Base-by-base conservation (phyloP, 2,888 invertebrate genomes). In the Ophioninae sp. region DNA sequence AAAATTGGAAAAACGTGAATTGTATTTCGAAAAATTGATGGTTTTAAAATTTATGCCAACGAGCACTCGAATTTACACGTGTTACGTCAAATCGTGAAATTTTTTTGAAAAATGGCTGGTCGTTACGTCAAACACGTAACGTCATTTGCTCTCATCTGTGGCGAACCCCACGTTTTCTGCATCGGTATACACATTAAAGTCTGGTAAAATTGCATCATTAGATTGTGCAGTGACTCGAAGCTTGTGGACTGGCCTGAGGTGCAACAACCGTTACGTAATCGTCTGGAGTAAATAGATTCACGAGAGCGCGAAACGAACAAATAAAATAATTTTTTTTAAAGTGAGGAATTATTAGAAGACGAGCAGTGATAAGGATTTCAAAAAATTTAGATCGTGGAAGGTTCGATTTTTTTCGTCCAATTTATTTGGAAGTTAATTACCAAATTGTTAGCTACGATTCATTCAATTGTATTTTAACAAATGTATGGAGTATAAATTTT, bases 121-220 rank as follows among this genome's bases (percentile, higher is more conserved):
- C 78, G 75, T 87, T 86, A 85, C 84, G 81, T 86, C 82, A 83
- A 83, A 64, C 62, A 79, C 80, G 84, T 84, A 86, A 79, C 50
- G 65, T 83, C 64, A 67, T 80, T 74, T 76, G 79, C 72, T 75
- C 37, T 64, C 65, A 37, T 78, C 30, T 69, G 65, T 21, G 41
- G 39, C 23, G 56, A n/a, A 39, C 50, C n/a, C 50, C 20, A 69
- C 20, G 30, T 30, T 70, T 57, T 68, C 8, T 62, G 21, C 30
- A 64, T 64, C 41, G 50, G 68, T 65, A 59, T 77, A 70, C 37
- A 69, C 41, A 65, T 30, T 65, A 30, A 41, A 20, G 76, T 62
- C 39, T 7, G 65, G 23, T 20, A 10, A 57, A 69, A 65, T 84
- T 81, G 70, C 81, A 72, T 82, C 84, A 85, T 83, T 81, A 77